phyloP scores from a whole-genome alignment of 2,888 invertebrate genomes.

The Stratiomys singularior region DNA sequence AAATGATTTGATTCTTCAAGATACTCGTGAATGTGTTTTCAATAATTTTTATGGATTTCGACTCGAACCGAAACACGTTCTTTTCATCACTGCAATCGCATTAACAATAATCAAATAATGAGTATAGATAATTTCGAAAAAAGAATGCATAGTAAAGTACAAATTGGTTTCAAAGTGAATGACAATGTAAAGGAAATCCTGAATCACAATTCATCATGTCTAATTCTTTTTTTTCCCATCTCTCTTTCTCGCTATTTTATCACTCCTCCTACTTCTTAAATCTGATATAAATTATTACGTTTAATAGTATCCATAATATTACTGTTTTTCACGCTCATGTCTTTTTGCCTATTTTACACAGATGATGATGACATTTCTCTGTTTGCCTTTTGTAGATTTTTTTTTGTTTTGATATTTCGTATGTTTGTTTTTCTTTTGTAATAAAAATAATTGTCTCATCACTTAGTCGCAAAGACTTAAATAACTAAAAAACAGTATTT shows the following conservation, averaged over 20 bases:
- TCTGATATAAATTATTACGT: constrained; percentile 36
- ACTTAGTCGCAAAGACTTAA: constrained; percentile 2
- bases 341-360: constrained; percentile 6
- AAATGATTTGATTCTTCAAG: constrained; percentile 20
- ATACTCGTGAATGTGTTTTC: not conserved
- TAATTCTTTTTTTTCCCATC: constrained; percentile 15
- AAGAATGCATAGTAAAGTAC: not conserved
- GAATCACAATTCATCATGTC: constrained; percentile 31
- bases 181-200: not conserved
- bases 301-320: constrained; percentile 21
- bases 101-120: not conserved
- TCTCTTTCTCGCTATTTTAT: too few relatives aligned
- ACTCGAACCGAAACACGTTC: not conserved
- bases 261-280: constrained; percentile 16
- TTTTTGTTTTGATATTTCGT: not conserved
- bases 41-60: not conserved
- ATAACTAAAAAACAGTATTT: constrained; percentile 11
- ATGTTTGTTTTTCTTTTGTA: not conserved
- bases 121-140: not conserved
- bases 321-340: constrained; percentile 17
- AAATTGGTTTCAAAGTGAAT: not conserved
- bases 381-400: not conserved
- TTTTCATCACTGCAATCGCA: not conserved
- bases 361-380: not conserved
- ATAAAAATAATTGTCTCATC: not conserved